Evolutionary conservation across 2,888 invertebrate genomes (phyloP).

Genomic region (Amiota mariae): DNA sequence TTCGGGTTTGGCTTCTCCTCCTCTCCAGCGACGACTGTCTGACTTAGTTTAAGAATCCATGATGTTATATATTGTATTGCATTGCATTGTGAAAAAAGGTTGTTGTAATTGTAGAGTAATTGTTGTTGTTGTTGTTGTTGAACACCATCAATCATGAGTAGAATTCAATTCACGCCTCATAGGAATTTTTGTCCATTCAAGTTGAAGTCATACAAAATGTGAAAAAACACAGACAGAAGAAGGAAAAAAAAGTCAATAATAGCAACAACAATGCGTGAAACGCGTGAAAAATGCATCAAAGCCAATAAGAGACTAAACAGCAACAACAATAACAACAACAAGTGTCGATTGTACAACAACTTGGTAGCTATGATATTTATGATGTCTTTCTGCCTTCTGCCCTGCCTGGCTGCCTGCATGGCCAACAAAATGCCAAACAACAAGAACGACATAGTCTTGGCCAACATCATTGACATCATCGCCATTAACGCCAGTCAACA

Average conservation of each 20-base stretch:
- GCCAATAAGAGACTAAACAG: slow-evolving; percentile 11
- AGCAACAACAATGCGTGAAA: slow-evolving; percentile 5
- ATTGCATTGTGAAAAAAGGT: neutral
- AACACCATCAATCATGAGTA: slow-evolving; percentile 32
- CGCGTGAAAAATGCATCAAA: slow-evolving; percentile 26
- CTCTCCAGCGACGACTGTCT: neutral
- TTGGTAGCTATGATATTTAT: slow-evolving; percentile 25
- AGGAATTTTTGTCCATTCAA: slow-evolving; percentile 45
- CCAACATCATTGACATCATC: too few relatives aligned
- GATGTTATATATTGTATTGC: neutral
- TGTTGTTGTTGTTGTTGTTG: slow-evolving; percentile 1
- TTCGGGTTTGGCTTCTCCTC: neutral
- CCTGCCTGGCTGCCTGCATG: neutral
- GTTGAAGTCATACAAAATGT: slow-evolving; percentile 8
- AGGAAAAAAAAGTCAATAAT: neutral
- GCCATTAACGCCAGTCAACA: too few relatives aligned
- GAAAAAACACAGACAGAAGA: neutral
- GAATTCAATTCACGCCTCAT: slow-evolving; percentile 64
- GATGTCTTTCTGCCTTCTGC: neutral
- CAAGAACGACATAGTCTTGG: too few relatives aligned
- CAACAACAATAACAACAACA: slow-evolving; percentile 4
- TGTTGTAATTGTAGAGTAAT: slow-evolving; percentile 4
- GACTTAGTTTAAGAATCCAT: neutral
- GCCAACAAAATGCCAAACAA: slow-evolving; percentile 1
- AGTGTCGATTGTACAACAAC: slow-evolving; percentile 14